Base-by-base conservation (phyloP, 2,888 invertebrate species). In the Agrotis exclamationis region DNA sequence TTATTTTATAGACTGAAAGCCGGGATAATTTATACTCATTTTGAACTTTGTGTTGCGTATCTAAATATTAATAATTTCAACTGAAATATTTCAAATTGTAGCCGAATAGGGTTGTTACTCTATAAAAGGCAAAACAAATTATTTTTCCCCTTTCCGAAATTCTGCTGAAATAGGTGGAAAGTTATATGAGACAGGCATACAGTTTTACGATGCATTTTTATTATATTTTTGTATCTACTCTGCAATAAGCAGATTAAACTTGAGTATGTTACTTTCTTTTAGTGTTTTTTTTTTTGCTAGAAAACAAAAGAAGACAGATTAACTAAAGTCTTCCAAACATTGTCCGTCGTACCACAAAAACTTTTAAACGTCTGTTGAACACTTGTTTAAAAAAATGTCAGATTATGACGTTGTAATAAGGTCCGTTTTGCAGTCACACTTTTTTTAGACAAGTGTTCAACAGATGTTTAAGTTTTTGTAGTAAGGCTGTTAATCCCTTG, bases 151-250 rank as follows among this genome's bases (percentile, higher is more conserved):
- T 59, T 53, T 59, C 14, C 1, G 13, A 16, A 33, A 47, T 24
- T 70, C 13, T 53, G 51, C 33, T 69, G 45, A 70, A n/a, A 16
- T 33, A 14, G 9, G 20, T n/a, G 22, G 13, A n/a, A 60, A 47
- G 2, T 39, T 47, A 22, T 47, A 22, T 13, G 5, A 45, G 16
- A 13, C 50, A 22, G 22, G n/a, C 14, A 16, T 51, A 51, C 13
- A 69, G 33, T 69, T 70, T 69, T 60, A 70, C 24, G 70, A 69
- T 33, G n/a, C 45, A 33, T 69, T 33, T 58, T 59, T 60, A 9
- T 39, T 39, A 39, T 39, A 9, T 39, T 39, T 9, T 39, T 11
- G 39, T n/a, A 14, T 59, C n/a, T 22, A 45, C 13, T 69, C 33
- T 20, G 33, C 33, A 69, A 24, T 39, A 45, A 47, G 5, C 6